Evolutionary conservation across 1,140 invertebrate species (phyloP).

Genomic region (Drosophila tani): DNA sequence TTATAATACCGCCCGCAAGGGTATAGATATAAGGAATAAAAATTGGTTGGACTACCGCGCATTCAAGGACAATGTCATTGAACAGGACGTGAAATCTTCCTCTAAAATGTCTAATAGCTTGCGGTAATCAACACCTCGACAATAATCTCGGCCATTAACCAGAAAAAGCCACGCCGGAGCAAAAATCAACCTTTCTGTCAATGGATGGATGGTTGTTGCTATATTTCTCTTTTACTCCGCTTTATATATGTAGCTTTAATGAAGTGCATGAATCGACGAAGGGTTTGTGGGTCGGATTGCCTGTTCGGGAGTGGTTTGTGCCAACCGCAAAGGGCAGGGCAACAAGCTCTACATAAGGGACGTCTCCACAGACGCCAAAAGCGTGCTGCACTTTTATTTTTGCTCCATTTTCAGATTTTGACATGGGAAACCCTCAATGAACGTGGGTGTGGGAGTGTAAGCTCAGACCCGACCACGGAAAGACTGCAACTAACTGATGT

Average conservation of each 20-base stretch:
- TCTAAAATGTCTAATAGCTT: constrained; percentile 25
- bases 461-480: constrained; percentile 39
- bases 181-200: constrained; percentile 52
- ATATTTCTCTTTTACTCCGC: constrained; percentile 21
- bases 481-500: constrained; percentile 60
- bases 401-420: constrained; percentile 17
- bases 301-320: constrained; percentile 10
- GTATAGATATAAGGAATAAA: neutral
- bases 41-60: neutral
- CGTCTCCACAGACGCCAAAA: no score
- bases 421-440: constrained; percentile 22
- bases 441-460: neutral
- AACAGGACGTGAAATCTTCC: constrained; percentile 29
- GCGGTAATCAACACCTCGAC: constrained; percentile 49
- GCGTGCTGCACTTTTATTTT: constrained; percentile 31
- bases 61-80: constrained; percentile 21
- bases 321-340: constrained; percentile 37
- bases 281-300: constrained; percentile 14
- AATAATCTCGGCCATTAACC: constrained; percentile 24
- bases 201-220: constrained; percentile 26
- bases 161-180: constrained; percentile 9
- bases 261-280: constrained; percentile 40
- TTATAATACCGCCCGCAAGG: no score
- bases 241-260: constrained; percentile 63
- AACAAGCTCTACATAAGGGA: constrained; percentile 14